These are phyloP conservation scores for Trochalopteron elliotii DNA, from an alignment of 2,113 vertebrate species.

Conservation along the genomic window DNA sequence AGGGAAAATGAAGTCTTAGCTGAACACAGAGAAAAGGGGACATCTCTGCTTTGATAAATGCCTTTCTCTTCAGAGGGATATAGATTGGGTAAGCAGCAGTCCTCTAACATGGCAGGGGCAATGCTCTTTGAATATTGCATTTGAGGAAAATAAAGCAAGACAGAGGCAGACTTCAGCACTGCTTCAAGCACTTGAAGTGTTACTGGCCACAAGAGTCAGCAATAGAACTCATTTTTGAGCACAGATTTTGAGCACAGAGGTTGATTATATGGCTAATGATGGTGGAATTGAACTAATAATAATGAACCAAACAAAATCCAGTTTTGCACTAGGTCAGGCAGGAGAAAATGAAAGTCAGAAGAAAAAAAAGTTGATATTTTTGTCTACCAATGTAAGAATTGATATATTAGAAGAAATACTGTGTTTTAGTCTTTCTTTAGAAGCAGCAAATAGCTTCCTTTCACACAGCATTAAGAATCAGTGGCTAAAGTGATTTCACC, in stretches of 20 bases:
- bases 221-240: neutral
- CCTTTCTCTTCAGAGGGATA: neutral
- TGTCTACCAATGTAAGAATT: neutral
- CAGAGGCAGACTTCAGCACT: neutral
- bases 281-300: neutral
- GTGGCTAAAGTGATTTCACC: slow-evolving; percentile 3
- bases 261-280: neutral
- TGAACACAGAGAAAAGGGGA: neutral
- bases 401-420: neutral
- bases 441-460: slow-evolving; percentile 5
- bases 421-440: neutral
- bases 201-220: neutral
- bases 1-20: neutral
- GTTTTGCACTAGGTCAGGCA: neutral
- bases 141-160: neutral
- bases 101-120: neutral
- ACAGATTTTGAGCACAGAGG: neutral
- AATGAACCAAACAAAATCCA: neutral
- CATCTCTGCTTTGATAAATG: neutral
- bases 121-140: neutral
- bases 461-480: neutral
- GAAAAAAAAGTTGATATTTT: neutral
- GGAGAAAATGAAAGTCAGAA: neutral
- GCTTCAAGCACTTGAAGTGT: neutral
- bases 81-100: neutral